phyloP scores from a whole-genome alignment of 1,140 invertebrate species.

The Drosophila eugracilis region DNA sequence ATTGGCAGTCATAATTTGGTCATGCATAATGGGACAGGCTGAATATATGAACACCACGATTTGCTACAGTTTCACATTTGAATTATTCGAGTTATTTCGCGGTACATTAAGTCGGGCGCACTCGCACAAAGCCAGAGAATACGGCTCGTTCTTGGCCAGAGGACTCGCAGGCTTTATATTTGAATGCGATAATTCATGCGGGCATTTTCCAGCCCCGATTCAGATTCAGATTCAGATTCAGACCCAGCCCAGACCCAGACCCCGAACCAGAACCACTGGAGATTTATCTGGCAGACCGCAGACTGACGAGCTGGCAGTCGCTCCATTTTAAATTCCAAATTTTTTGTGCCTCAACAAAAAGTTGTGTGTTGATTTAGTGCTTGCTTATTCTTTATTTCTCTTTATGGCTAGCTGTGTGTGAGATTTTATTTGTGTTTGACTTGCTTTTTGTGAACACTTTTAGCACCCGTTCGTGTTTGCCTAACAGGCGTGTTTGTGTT shows the following conservation, averaged over 20 bases:
- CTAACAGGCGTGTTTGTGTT: slow-evolving; percentile 45
- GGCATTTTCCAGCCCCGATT: slow-evolving; percentile 34
- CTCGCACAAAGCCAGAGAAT: slow-evolving; percentile 10
- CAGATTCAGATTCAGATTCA: slow-evolving; percentile 11
- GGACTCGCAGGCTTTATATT: slow-evolving; percentile 44
- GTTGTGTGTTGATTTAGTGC: slow-evolving; percentile 47
- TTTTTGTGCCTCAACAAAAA: slow-evolving; percentile 32
- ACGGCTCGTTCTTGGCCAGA: slow-evolving; percentile 20
- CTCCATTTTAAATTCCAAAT: slow-evolving; percentile 36
- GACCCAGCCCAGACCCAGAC: neutral
- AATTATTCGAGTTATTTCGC: slow-evolving; percentile 74
- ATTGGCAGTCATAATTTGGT: slow-evolving; percentile 58
- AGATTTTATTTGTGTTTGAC: slow-evolving; percentile 32
- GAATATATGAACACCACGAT: slow-evolving; percentile 44
- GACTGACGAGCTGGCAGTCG: slow-evolving; percentile 34
- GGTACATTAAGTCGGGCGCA: slow-evolving; percentile 54
- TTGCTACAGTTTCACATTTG: slow-evolving; percentile 45
- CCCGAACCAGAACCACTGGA: slow-evolving; percentile 24
- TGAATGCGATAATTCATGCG: slow-evolving; percentile 58
- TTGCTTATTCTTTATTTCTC: slow-evolving; percentile 47
- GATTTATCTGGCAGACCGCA: slow-evolving; percentile 52
- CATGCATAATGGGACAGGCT: slow-evolving; percentile 39
- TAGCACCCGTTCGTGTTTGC: slow-evolving; percentile 41
- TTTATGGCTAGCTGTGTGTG: slow-evolving; percentile 20
- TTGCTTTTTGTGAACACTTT: slow-evolving; percentile 25